Evolutionary conservation across 2,888 invertebrate genomes (phyloP).

Genomic region (Altica lythri): DNA sequence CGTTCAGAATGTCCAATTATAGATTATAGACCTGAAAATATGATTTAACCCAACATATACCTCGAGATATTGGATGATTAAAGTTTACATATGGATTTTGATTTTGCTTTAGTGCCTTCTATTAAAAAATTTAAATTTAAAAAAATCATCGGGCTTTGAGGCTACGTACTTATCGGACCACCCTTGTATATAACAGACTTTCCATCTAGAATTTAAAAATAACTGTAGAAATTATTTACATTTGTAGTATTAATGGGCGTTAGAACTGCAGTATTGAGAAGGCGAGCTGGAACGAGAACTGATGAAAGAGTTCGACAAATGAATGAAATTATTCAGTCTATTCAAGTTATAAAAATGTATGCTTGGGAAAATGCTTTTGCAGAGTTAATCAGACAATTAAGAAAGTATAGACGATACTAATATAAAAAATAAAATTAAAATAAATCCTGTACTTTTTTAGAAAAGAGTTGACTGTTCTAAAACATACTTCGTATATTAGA

Average conservation of each 20-base stretch:
- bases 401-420: slow-evolving; percentile 60
- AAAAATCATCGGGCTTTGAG: too few relatives aligned
- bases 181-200: too few relatives aligned
- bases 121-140: too few relatives aligned
- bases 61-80: too few relatives aligned
- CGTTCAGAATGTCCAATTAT: too few relatives aligned
- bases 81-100: too few relatives aligned
- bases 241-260: slow-evolving; percentile 60
- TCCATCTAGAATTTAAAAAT: neutral
- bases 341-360: slow-evolving; percentile 94
- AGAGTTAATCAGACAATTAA: slow-evolving; percentile 60
- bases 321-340: slow-evolving; percentile 86
- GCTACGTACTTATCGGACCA: too few relatives aligned
- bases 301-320: slow-evolving; percentile 84
- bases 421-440: too few relatives aligned
- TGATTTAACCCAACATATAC: too few relatives aligned
- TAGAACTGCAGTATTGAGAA: slow-evolving; percentile 58
- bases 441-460: slow-evolving; percentile 39
- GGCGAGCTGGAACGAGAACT: slow-evolving; percentile 73
- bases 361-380: slow-evolving; percentile 90
- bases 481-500: slow-evolving; percentile 65
- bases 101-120: too few relatives aligned
- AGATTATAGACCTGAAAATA: too few relatives aligned
- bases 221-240: neutral
- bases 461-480: slow-evolving; percentile 63